A percentile compares a stretch with the other conserved stretches of the same genome.
Conservation (phyloP, 2,113 vertebrate genomes). For the Smithornis capensis region DNA sequence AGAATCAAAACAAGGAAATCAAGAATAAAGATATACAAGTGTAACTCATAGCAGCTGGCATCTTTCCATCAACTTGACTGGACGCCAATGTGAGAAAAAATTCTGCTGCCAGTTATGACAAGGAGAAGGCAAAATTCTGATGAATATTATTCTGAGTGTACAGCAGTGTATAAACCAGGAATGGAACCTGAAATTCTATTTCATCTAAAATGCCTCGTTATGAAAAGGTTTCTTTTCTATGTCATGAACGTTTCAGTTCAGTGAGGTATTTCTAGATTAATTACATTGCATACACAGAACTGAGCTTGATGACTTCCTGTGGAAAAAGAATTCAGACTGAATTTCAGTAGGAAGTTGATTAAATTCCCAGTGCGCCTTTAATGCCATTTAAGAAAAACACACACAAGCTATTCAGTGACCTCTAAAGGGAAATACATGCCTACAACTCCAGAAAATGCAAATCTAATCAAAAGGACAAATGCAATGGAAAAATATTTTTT, state of each 20-base stretch:
- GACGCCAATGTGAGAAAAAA: not conserved
- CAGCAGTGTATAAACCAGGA: not conserved
- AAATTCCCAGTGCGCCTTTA: not conserved
- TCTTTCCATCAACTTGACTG: not conserved
- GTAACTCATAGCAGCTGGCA: not conserved
- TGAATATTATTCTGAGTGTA: not conserved
- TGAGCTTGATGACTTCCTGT: not conserved
- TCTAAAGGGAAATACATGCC: not conserved
- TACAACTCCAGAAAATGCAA: not conserved
- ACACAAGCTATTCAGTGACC: not conserved
- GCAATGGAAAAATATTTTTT: not conserved
- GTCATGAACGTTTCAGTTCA: not conserved
- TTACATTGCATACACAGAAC: not conserved
- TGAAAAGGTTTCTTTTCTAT: not conserved
- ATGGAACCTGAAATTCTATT: not conserved
- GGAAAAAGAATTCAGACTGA: not conserved
- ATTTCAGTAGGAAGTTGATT: not conserved
- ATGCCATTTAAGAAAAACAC: not conserved
- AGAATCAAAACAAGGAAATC: not conserved
- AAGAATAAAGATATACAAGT: not conserved
- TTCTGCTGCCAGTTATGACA: not conserved
- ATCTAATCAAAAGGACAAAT: constrained; percentile 6
- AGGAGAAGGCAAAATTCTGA: not conserved
- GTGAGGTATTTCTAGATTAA: not conserved
- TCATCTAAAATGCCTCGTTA: not conserved